Evolutionary conservation across 1,140 invertebrate genomes (phyloP).

Genomic region (Drosophila athabasca): DNA sequence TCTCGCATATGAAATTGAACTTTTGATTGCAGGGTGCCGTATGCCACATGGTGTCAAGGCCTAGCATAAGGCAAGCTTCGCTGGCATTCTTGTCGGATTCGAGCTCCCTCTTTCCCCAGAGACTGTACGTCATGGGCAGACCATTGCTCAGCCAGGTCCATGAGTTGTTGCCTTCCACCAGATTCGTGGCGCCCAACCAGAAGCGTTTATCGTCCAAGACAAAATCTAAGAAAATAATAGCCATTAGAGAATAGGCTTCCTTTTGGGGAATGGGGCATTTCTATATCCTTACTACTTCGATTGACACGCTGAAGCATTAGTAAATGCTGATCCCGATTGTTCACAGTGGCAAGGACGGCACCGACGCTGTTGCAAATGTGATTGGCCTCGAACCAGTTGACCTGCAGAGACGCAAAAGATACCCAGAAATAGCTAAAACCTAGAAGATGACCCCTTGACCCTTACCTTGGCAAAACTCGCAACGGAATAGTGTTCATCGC

Average conservation of each 20-base stretch:
- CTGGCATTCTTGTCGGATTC: neutral
- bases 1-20: conserved; percentile 56
- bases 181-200: conserved; percentile 62
- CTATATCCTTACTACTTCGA: conserved; percentile 24
- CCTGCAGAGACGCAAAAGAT: conserved; percentile 9
- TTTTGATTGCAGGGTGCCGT: conserved; percentile 37
- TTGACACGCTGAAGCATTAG: conserved; percentile 25
- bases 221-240: conserved; percentile 6
- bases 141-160: conserved; percentile 61
- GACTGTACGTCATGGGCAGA: conserved; percentile 45
- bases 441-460: too few relatives aligned
- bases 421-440: neutral
- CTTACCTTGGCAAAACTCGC: conserved; percentile 39
- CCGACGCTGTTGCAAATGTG: conserved; percentile 40
- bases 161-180: conserved; percentile 1
- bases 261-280: neutral
- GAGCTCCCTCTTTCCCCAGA: conserved; percentile 45
- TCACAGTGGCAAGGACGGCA: conserved; percentile 48
- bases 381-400: conserved; percentile 54
- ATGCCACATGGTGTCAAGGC: conserved; percentile 39
- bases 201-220: conserved; percentile 33
- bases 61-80: conserved; percentile 42
- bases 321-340: conserved; percentile 36
- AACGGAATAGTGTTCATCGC: conserved; percentile 37
- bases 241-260: neutral